Percentiles rank a stretch among this genome's conserved stretches.
Conservation (phyloP, 1,140 invertebrate genomes). For the Euborellia annulipes region DNA sequence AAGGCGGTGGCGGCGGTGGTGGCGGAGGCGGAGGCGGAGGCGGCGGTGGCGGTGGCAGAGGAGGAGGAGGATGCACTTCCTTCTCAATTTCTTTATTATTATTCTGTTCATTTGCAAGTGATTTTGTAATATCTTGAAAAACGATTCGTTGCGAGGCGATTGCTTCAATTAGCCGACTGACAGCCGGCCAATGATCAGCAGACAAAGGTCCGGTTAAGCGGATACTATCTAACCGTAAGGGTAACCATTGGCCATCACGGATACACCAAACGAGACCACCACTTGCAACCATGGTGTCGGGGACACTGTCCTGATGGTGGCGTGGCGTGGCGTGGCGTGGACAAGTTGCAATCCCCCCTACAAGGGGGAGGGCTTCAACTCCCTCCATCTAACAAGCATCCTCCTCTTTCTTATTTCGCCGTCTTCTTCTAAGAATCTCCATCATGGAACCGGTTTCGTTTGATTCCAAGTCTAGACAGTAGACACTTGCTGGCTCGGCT, state of each 20-base stretch:
- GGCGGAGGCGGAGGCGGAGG: too few species aligned
- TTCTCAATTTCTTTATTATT: too few species aligned
- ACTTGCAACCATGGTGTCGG: constrained; percentile 23
- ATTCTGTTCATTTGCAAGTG: too few species aligned
- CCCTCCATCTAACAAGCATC: background rate
- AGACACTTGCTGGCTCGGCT: background rate
- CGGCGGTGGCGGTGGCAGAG: too few species aligned
- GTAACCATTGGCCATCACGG: constrained; percentile 42
- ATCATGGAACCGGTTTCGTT: too few species aligned
- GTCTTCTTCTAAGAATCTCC: constrained; percentile 4
- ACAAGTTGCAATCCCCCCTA: background rate
- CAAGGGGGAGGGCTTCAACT: too few species aligned
- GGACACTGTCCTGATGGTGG: too few species aligned
- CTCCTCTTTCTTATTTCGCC: background rate
- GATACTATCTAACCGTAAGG: constrained; percentile 42
- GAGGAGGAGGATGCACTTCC: too few species aligned
- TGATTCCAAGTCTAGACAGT: background rate
- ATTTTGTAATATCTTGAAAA: constrained; percentile 24
- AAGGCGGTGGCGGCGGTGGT: too few species aligned
- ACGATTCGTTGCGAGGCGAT: constrained; percentile 39
- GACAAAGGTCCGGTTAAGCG: constrained; percentile 41
- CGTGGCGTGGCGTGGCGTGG: too few species aligned
- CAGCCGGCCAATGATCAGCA: constrained; percentile 39
- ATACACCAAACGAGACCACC: constrained; percentile 43
- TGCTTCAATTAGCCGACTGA: constrained; percentile 40